Percentiles rank a stretch among this genome's conserved stretches.
Evolutionary conservation across 1,140 invertebrate genomes (phyloP).

Genomic region (Sinonovacula constricta): DNA sequence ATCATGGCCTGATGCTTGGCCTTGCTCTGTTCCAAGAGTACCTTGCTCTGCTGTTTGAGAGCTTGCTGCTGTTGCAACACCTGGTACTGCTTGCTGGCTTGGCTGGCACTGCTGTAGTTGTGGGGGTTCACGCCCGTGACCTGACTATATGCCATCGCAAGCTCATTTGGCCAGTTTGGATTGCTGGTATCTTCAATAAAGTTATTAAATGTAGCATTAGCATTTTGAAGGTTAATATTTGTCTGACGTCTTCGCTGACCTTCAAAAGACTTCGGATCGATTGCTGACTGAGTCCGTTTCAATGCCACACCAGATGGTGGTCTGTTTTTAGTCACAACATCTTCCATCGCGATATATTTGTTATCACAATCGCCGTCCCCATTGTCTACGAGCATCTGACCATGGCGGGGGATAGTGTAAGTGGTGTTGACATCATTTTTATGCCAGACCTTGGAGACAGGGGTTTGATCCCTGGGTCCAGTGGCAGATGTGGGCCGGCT

Average conservation of each 20-base stretch:
- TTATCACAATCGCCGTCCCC: constrained; percentile 24
- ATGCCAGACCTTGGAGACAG: neutral
- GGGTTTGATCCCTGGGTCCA: neutral
- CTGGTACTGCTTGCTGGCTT: constrained; percentile 70
- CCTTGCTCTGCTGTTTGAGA: constrained; percentile 62
- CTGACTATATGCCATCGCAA: constrained; percentile 68
- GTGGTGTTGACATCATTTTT: too few species aligned
- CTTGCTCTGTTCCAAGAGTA: constrained; percentile 72
- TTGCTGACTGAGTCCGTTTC: constrained; percentile 38
- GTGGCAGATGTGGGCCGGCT: constrained; percentile 46
- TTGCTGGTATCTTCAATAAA: constrained; percentile 66
- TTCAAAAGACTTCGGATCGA: constrained; percentile 28
- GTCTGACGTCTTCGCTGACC: constrained; percentile 44
- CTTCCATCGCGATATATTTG: constrained; percentile 54
- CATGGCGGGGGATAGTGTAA: neutral
- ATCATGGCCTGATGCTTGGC: constrained; percentile 77
- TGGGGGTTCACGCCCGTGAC: constrained; percentile 69
- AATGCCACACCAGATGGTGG: constrained; percentile 50
- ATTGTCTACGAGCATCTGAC: constrained; percentile 2
- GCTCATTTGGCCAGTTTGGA: constrained; percentile 65
- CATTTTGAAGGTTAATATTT: constrained; percentile 65
- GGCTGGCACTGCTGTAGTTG: constrained; percentile 65
- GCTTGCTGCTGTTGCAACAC: constrained; percentile 67
- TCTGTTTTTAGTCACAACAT: constrained; percentile 46
- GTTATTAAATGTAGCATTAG: constrained; percentile 72